A percentile compares a stretch with the other conserved stretches of the same genome.
These are phyloP conservation scores for Hippopotamyrus pictus DNA, from an alignment of 2,797 vertebrate species.

Conservation along the genomic window DNA sequence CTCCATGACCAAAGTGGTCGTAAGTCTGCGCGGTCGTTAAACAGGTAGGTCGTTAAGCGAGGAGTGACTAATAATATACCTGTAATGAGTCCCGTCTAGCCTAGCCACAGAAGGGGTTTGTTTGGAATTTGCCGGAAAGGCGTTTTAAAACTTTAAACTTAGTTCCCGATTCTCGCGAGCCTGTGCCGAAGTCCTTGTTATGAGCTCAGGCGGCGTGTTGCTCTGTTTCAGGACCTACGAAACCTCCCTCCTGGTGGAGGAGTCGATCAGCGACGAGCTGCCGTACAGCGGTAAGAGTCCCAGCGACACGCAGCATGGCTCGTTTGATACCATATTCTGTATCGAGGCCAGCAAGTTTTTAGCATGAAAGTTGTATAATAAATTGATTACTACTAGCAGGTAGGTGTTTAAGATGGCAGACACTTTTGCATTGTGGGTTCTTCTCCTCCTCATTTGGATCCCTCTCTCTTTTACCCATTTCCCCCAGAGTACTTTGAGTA, in stretches of 20 bases:
- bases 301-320: neutral
- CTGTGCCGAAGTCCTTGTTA: neutral
- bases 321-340: neutral
- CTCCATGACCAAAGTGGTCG: neutral
- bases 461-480: neutral
- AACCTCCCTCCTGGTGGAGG: slow-evolving; percentile 87
- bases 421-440: neutral
- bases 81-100: neutral
- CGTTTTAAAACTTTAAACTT: neutral
- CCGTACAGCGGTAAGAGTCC: slow-evolving; percentile 80
- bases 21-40: neutral
- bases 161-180: neutral
- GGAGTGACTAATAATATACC: neutral
- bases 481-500: slow-evolving; percentile 94
- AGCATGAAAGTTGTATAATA: neutral
- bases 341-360: neutral
- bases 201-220: neutral
- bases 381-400: neutral
- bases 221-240: slow-evolving; percentile 79
- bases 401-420: neutral
- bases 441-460: neutral
- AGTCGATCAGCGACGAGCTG: slow-evolving; percentile 92
- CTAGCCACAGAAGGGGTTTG: neutral
- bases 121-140: neutral
- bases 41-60: neutral